A percentile compares a stretch with the other conserved stretches of the same genome.
Evolutionary conservation across 2,113 vertebrate species (phyloP).

Genomic region (Ciconia maguari): DNA sequence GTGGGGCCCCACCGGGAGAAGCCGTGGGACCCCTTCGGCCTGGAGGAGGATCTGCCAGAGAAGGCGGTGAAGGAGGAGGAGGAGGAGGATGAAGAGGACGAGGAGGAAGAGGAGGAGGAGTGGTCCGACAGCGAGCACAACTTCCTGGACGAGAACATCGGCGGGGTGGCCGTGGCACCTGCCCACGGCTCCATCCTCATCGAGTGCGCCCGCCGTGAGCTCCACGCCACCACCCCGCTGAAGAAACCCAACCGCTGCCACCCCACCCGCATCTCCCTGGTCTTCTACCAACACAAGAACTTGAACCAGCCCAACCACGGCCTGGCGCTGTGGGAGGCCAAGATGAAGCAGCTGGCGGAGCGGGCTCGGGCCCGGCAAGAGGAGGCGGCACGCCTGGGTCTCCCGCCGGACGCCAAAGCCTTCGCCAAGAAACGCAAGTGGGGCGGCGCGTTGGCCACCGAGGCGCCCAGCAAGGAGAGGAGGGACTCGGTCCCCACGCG

Average conservation of each 20-base stretch:
- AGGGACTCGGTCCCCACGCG: slow-evolving; percentile 84
- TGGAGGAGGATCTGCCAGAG: slow-evolving; percentile 77
- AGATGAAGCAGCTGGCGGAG: slow-evolving; percentile 96
- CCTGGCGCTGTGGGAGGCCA: slow-evolving; percentile 95
- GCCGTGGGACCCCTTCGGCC: slow-evolving; percentile 79
- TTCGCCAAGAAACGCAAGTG: slow-evolving; percentile 95
- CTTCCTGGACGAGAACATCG: slow-evolving; percentile 96
- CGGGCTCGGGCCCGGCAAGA: slow-evolving; percentile 86
- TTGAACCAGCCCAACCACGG: slow-evolving; percentile 96
- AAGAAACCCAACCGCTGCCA: slow-evolving; percentile 95
- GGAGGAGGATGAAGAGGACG: slow-evolving; percentile 63
- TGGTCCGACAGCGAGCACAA: slow-evolving; percentile 99
- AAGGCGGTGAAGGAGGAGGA: slow-evolving; percentile 53
- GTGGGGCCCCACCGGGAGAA: slow-evolving; percentile 50
- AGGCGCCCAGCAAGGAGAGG: slow-evolving; percentile 78
- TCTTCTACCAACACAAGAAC: slow-evolving; percentile 99
- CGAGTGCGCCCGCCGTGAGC: slow-evolving; percentile 92
- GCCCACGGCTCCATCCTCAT: slow-evolving; percentile 95
- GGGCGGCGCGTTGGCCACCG: slow-evolving; percentile 70
- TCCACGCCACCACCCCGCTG: slow-evolving; percentile 95
- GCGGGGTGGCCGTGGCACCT: slow-evolving; percentile 92
- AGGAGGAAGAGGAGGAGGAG: slow-evolving; percentile 80
- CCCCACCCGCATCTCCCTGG: slow-evolving; percentile 95
- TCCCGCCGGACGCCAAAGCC: slow-evolving; percentile 90
- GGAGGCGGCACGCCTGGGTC: slow-evolving; percentile 89